A percentile compares a stretch with the other conserved stretches of the same genome.
Conservation (phyloP, 2,113 vertebrate genomes). For the Hucho hucho region DNA sequence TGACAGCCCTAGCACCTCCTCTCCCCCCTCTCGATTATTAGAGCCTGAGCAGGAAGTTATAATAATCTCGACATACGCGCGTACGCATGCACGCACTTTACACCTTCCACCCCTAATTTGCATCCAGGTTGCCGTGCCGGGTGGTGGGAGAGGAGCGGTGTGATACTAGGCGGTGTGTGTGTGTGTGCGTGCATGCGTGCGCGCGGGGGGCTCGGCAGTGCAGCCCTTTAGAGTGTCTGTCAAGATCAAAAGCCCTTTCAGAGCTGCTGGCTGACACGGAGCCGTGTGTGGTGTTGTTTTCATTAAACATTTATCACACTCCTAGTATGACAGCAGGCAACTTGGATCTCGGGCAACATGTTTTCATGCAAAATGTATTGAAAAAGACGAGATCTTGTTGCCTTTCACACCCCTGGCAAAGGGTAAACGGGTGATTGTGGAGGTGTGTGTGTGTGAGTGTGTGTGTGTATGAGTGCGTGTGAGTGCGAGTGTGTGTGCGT, state of each 20-base stretch:
- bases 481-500: constrained; percentile 5
- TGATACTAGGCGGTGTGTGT: background rate
- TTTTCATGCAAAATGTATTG: constrained; percentile 99
- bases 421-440: constrained; percentile 79
- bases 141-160: background rate
- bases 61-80: no score
- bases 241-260: constrained; percentile 8
- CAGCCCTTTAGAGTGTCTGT: constrained; percentile 9
- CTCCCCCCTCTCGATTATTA: no score
- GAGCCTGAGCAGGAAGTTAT: no score
- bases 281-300: constrained; percentile 86
- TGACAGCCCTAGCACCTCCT: no score
- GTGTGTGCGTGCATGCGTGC: background rate
- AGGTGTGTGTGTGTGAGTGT: constrained; percentile 4
- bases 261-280: background rate
- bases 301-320: constrained; percentile 98
- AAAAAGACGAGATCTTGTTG: constrained; percentile 87
- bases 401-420: constrained; percentile 84
- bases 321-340: constrained; percentile 94
- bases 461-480: constrained; percentile 14
- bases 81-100: no score
- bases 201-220: background rate
- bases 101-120: background rate
- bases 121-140: background rate
- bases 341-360: constrained; percentile 81